Evolutionary conservation across 2,888 invertebrate species (phyloP), one percentile per base, ranked within the genome.

Genomic region (Cetonia aurata): DNA sequence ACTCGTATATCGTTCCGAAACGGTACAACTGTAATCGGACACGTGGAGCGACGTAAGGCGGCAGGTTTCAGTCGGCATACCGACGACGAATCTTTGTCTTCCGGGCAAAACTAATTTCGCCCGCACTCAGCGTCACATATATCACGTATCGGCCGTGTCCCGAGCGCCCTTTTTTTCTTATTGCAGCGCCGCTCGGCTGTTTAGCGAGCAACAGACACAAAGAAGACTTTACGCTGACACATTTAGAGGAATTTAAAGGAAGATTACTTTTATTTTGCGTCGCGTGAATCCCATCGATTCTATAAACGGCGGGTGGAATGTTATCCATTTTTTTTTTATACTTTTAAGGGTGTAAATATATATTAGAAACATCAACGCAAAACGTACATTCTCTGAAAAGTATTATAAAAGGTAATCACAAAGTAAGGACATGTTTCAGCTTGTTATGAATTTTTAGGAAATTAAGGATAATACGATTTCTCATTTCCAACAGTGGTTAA

Each of bases 171-270:
- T 15, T 41, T 41, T 19, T 53, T n/a, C 56, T 56, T 56, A 56
- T 56, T 56, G 56, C 56, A n/a, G 50, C 6, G 50, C 50, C 19
- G 6, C 9, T 50, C 81, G 81, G 81, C 81, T 83, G 83, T 83
- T 83, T 83, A 81, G 80, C 79, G 79, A 78, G 77, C 77, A 81
- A 81, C 81, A 33, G 83, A 83, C 82, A 83, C 84, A 84, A 84
- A 84, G 84, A 83, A 84, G 84, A 84, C 83, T 85, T 85, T 84
- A 84, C 83, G 80, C 80, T 84, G 85, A 84, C 85, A 85, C 84
- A 84, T 84, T 84, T 84, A 83, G 25, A 25, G 25, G 25, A 25
- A 25, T 25, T 25, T 25, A 25, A 81, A 83, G 82, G 82, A 81
- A 81, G 85, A 85, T 85, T 84, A 85, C 84, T 85, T 84, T 85